These are phyloP conservation scores for Trileptium ribeirensis DNA, from an alignment of 2,888 invertebrate species.

Conservation along the genomic window DNA sequence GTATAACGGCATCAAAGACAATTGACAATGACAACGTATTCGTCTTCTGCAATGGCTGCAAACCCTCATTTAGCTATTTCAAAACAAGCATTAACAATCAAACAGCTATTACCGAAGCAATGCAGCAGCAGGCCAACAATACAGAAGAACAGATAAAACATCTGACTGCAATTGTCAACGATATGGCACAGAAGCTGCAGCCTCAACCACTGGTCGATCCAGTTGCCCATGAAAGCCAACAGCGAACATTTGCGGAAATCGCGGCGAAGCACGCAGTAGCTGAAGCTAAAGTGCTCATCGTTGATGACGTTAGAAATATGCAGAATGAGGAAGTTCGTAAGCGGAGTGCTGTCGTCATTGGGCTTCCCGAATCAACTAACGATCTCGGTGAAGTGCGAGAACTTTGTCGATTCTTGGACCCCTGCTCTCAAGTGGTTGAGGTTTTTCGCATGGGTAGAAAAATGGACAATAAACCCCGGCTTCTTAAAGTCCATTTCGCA, in stretches of 20 bases:
- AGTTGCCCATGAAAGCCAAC: not conserved
- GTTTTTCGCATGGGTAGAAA: not conserved
- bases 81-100: too few species aligned
- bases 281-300: not conserved
- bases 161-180: not conserved
- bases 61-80: too few species aligned
- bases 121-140: not conserved
- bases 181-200: not conserved
- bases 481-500: constrained; percentile 1
- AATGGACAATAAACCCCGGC: not conserved
- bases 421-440: not conserved
- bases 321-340: not conserved
- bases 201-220: not conserved
- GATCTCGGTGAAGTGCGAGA: not conserved
- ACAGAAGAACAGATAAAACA: not conserved
- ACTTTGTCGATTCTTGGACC: constrained; percentile 7
- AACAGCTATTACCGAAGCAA: not conserved
- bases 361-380: not conserved
- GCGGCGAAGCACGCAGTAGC: not conserved
- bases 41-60: not conserved
- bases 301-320: not conserved
- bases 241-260: not conserved
- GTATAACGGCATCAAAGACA: not conserved
- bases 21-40: not conserved
- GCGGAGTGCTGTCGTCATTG: not conserved